phyloP scores from a whole-genome alignment of 2,888 invertebrate genomes.

The Pandemis corylana region DNA sequence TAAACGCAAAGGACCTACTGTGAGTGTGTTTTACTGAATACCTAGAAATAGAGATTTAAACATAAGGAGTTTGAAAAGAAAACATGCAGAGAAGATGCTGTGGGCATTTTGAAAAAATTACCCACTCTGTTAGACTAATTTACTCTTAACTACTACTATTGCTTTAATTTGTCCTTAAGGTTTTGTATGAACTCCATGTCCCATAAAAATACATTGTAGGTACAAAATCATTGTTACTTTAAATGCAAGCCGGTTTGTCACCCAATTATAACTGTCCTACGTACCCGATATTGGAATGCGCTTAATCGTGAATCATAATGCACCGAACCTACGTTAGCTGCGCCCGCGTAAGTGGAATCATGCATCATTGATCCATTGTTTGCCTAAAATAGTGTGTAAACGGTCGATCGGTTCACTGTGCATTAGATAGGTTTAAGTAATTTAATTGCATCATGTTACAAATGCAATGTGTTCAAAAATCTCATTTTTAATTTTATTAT shows the following conservation, averaged over 20 bases:
- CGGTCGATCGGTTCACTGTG: conserved; percentile 23
- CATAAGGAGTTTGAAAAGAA: no score
- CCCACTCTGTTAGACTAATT: no score
- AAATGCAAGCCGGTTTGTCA: background rate
- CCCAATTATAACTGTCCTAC: conserved; percentile 3
- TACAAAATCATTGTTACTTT: background rate
- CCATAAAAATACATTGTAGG: background rate
- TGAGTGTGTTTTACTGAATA: no score
- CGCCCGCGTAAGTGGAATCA: conserved; percentile 51
- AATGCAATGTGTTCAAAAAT: background rate
- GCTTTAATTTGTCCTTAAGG: no score
- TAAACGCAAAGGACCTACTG: no score
- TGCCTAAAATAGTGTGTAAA: conserved; percentile 48
- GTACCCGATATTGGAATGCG: conserved; percentile 33
- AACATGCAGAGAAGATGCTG: no score
- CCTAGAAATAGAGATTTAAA: no score
- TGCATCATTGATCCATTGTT: conserved; percentile 60
- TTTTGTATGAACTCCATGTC: no score
- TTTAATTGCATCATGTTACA: background rate
- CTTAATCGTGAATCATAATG: conserved; percentile 35
- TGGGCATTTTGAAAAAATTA: no score
- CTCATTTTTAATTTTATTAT: no score
- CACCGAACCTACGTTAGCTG: conserved; percentile 16
- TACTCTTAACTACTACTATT: no score
- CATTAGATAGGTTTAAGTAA: background rate